Percentiles rank a stretch among this genome's conserved stretches.
These are phyloP conservation scores for Manis javanica DNA, from an alignment of 2,797 vertebrate genomes.

Conservation along the genomic window DNA sequence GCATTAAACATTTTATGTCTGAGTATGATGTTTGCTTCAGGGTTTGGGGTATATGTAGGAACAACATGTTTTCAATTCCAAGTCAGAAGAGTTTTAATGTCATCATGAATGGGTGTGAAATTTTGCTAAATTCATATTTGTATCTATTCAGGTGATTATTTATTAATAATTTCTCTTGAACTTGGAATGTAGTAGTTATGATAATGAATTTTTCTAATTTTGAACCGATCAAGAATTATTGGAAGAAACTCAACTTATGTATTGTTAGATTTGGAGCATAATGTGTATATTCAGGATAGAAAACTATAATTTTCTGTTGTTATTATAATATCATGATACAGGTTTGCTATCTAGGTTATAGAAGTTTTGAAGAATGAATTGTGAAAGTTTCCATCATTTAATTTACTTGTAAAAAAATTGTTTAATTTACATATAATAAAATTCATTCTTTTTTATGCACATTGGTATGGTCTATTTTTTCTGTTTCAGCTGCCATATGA, in stretches of 20 bases:
- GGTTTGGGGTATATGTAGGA: not conserved
- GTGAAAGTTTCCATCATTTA: not conserved
- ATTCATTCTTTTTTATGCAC: not conserved
- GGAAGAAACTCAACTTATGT: not conserved
- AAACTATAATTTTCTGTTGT: not conserved
- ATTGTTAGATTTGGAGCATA: not conserved
- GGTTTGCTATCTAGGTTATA: not conserved
- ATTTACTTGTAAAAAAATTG: not conserved
- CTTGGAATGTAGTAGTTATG: not conserved
- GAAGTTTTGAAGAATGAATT: not conserved
- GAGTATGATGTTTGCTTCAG: not conserved
- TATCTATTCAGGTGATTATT: not conserved
- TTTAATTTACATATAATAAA: not conserved
- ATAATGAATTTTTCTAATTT: constrained; percentile 8
- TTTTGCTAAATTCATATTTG: constrained; percentile 48
- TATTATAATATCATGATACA: not conserved
- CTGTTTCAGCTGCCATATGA: not conserved
- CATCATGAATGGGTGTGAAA: not conserved
- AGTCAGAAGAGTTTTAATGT: constrained; percentile 20
- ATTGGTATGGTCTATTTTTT: not conserved
- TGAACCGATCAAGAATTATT: not conserved
- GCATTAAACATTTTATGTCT: constrained; percentile 44
- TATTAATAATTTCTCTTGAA: constrained; percentile 19
- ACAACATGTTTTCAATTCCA: not conserved
- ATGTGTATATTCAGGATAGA: not conserved